Base-by-base conservation (phyloP, 1,140 invertebrate species). In the Saccostrea cuccullata region DNA sequence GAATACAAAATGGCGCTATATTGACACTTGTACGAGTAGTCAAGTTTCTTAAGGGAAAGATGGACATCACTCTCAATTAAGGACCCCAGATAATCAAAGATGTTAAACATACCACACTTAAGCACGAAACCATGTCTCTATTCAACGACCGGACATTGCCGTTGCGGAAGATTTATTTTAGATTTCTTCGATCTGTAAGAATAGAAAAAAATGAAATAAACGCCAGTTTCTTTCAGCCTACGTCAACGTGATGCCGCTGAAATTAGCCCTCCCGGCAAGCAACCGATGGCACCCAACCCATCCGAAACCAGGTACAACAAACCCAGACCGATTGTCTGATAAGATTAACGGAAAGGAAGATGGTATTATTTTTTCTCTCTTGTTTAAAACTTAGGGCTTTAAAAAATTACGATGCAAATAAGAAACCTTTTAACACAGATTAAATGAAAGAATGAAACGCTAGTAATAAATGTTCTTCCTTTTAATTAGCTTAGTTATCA, bases 11-110 rank as follows among this genome's bases (percentile, higher is more conserved):
- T n/a, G n/a, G 70, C 26, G 9, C 13, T 30, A 2, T 36, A 30
- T 30, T 36, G 30, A 36, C 23, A 36, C 70, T 77, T 77, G 13
- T 36, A 77, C 13, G 30, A 30, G 23, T 13, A 77, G 23, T 77
- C 23, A 11, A 77, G 30, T 77, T 77, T 77, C 26, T 77, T 77
- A 15, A 30, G 70, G 70, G 70, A 30, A 77, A 36, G 70, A 30
- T 77, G 26, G 9, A 30, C 70, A 77, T 77, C 70, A 77, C 70
- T 30, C 30, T 77, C 70, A 77, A 77, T 77, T 77, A 77, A 26
- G 26, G 70, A 77, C 70, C 26, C 26, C 30, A 8, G 70, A 30
- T 30, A 77, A 77, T 77, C 70, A 77, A 77, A 36, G 23, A 77
- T 77, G 70, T 77, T 30, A 77, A 77, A 77, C 70, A 77, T 77